Evolutionary conservation across 2,888 invertebrate genomes (phyloP).

Genomic region (Cloeon dipterum): DNA sequence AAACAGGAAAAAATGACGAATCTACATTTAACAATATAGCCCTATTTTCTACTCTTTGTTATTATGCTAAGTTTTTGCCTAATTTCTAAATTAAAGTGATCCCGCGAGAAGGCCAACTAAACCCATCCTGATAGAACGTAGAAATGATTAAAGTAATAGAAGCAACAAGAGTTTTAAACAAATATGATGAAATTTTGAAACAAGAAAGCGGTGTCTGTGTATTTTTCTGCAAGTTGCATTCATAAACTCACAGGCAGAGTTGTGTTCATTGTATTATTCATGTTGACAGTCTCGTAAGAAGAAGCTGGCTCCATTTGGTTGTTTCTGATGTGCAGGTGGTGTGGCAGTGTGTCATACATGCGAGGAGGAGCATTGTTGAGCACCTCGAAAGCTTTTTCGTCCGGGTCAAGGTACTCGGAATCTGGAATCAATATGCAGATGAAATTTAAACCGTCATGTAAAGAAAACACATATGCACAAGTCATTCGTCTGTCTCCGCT

Average conservation of each 20-base stretch:
- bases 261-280: constrained; percentile 8
- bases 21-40: not conserved
- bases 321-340: constrained; percentile 4
- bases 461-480: constrained; percentile 1
- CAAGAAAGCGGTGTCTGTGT: too few relatives aligned
- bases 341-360: constrained; percentile 14
- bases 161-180: too few relatives aligned
- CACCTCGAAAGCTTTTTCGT: constrained; percentile 26
- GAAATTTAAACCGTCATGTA: not conserved
- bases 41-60: not conserved
- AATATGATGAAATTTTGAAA: too few relatives aligned
- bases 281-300: constrained; percentile 8
- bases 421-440: constrained; percentile 10
- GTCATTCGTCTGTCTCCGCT: not conserved
- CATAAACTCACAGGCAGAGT: constrained; percentile 7
- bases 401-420: constrained; percentile 25
- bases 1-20: not conserved
- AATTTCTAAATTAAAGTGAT: too few relatives aligned
- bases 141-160: too few relatives aligned
- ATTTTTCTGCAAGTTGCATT: too few relatives aligned
- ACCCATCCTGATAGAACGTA: too few relatives aligned
- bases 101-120: too few relatives aligned
- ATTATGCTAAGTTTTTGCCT: too few relatives aligned
- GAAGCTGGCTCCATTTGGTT: constrained; percentile 4
- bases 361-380: constrained; percentile 22